Conservation (phyloP, 2,113 vertebrate genomes). For the Tachysurus vachellii region DNA sequence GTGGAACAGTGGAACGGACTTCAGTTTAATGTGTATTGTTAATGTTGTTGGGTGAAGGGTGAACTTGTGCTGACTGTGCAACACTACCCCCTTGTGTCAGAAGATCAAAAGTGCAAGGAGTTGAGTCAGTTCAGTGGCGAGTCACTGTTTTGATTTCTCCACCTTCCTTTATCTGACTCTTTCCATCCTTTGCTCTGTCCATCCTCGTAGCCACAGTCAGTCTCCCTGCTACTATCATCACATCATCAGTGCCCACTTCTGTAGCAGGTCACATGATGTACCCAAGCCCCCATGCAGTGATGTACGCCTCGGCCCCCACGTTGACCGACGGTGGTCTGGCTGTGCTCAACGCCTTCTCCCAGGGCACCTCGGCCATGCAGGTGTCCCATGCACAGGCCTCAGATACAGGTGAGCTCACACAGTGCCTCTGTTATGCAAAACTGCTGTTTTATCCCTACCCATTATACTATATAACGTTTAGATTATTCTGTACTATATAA, state of each 20-base stretch:
- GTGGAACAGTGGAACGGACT: not conserved
- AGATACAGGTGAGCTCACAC: constrained; percentile 81
- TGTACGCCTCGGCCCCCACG: constrained; percentile 91
- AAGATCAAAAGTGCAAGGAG: constrained; percentile 1
- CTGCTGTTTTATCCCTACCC: not conserved
- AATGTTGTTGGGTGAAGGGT: not conserved
- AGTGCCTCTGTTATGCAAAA: not conserved
- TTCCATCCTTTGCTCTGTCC: not conserved
- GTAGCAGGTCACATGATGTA: constrained; percentile 99
- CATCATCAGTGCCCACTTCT: constrained; percentile 90
- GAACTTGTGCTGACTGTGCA: not conserved
- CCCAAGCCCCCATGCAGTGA: constrained; percentile 90
- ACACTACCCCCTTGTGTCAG: constrained; percentile 35
- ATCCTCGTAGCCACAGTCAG: constrained; percentile 78
- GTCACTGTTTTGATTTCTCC: not conserved
- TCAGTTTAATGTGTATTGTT: not conserved
- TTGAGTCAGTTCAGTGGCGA: not conserved
- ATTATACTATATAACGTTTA: not conserved
- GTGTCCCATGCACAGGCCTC: constrained; percentile 90
- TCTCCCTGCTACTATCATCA: constrained; percentile 97
- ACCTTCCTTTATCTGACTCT: constrained; percentile 3
- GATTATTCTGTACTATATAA: not conserved
- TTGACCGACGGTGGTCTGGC: constrained; percentile 88
- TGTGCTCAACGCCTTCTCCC: constrained; percentile 96
- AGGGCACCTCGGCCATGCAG: constrained; percentile 90